Conservation (phyloP, 2,888 invertebrate species). For the Hetaerina titia region DNA sequence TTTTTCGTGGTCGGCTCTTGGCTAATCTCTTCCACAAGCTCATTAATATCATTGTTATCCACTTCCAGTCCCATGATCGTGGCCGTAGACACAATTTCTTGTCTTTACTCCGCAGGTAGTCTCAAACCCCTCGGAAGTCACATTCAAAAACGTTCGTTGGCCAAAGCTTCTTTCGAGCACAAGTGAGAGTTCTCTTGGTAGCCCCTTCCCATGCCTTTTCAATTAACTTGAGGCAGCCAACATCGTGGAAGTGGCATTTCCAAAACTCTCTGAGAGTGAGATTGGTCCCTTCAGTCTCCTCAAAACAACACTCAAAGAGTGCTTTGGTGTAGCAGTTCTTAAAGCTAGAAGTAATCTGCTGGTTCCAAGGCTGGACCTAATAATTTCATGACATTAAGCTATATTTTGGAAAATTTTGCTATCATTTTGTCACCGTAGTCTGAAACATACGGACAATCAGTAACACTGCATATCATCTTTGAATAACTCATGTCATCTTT, state of each 20-base stretch:
- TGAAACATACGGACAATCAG: too few species aligned
- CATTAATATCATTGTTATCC: slow-evolving; percentile 8
- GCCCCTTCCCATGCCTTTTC: slow-evolving; percentile 72
- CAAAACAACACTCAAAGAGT: slow-evolving; percentile 73
- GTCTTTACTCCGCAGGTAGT: too few species aligned
- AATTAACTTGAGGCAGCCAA: slow-evolving; percentile 72
- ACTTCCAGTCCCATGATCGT: slow-evolving; percentile 10
- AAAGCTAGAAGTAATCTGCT: slow-evolving; percentile 73
- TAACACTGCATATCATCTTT: too few species aligned
- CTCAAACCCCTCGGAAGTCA: slow-evolving; percentile 35
- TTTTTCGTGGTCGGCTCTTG: slow-evolving; percentile 58
- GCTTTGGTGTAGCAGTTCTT: slow-evolving; percentile 74
- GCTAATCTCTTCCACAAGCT: slow-evolving; percentile 68
- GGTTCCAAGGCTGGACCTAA: too few species aligned
- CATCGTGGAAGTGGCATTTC: slow-evolving; percentile 74
- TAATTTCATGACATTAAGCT: too few species aligned
- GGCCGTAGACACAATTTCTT: not conserved
- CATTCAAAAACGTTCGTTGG: too few species aligned
- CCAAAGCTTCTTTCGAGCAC: too few species aligned
- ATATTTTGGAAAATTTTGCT: too few species aligned
- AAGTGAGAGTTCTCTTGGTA: not conserved
- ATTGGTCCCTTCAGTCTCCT: slow-evolving; percentile 70
- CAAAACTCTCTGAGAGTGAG: slow-evolving; percentile 74
- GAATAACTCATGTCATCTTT: too few species aligned
- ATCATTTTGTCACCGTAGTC: too few species aligned